These are phyloP conservation scores for Melierax canorus DNA, from an alignment of 2,113 vertebrate genomes.

Conservation along the genomic window DNA sequence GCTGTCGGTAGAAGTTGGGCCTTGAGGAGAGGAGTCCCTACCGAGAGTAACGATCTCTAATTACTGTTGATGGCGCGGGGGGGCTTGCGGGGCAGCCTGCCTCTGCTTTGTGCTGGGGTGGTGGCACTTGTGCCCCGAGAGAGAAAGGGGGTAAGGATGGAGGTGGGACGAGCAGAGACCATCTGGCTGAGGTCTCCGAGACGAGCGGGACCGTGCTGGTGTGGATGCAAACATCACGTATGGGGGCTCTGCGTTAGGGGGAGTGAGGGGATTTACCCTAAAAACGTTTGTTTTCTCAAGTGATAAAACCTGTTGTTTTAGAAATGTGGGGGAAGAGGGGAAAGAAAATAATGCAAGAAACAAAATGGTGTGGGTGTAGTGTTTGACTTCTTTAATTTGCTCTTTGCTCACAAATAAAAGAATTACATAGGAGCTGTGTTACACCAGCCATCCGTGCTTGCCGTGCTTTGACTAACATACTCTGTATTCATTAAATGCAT, in stretches of 20 bases:
- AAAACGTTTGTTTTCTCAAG: background rate
- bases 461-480: background rate
- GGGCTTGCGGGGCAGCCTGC: fast-evolving
- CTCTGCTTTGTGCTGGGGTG: background rate
- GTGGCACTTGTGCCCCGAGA: background rate
- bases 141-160: background rate
- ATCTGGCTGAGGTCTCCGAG: fast-evolving
- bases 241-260: fast-evolving
- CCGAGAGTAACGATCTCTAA: fast-evolving
- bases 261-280: background rate
- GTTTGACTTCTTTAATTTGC: background rate
- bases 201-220: fast-evolving
- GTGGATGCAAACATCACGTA: fast-evolving
- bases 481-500: background rate
- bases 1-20: background rate
- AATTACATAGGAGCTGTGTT: background rate
- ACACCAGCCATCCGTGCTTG: background rate
- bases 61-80: background rate
- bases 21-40: background rate
- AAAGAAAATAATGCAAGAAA: background rate
- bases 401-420: background rate
- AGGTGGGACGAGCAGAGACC: background rate
- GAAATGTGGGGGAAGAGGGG: background rate
- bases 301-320: background rate
- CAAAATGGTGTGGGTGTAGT: background rate